Evolutionary conservation across 2,797 vertebrate species (phyloP).

Genomic region (Gymnocypris eckloni): DNA sequence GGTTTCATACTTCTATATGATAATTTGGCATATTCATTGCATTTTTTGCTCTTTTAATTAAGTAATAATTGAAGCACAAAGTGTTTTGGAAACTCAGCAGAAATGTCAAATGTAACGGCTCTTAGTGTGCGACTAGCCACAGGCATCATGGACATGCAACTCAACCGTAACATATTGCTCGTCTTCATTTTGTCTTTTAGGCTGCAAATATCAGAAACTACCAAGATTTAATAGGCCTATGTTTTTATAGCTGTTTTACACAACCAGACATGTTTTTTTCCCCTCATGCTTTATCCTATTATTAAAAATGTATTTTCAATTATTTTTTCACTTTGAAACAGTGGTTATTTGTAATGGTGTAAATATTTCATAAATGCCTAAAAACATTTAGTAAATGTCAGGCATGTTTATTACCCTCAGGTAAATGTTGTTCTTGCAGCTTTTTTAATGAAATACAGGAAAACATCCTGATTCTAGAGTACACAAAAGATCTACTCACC

Average conservation of each 20-base stretch:
- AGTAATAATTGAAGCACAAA: slow-evolving; percentile 20
- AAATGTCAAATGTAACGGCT: slow-evolving; percentile 42
- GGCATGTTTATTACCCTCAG: slow-evolving; percentile 16
- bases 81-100: slow-evolving; percentile 13
- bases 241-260: not conserved
- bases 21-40: not conserved
- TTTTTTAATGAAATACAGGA: not conserved
- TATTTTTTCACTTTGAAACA: not conserved
- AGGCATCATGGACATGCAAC: not conserved
- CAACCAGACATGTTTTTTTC: not conserved
- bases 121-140: not conserved
- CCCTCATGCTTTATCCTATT: not conserved
- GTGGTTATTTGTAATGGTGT: not conserved
- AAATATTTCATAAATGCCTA: not conserved
- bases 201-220: slow-evolving; percentile 12
- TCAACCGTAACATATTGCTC: slow-evolving; percentile 46
- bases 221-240: not conserved
- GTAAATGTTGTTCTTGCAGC: not conserved
- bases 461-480: not conserved
- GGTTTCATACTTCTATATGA: slow-evolving; percentile 3
- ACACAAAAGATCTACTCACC: not conserved
- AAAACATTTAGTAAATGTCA: slow-evolving; percentile 33
- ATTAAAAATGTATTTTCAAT: not conserved
- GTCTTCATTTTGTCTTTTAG: not conserved
- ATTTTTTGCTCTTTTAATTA: not conserved